Evolutionary conservation across 2,888 invertebrate species (phyloP).

Genomic region (Helobdella robusta): DNA sequence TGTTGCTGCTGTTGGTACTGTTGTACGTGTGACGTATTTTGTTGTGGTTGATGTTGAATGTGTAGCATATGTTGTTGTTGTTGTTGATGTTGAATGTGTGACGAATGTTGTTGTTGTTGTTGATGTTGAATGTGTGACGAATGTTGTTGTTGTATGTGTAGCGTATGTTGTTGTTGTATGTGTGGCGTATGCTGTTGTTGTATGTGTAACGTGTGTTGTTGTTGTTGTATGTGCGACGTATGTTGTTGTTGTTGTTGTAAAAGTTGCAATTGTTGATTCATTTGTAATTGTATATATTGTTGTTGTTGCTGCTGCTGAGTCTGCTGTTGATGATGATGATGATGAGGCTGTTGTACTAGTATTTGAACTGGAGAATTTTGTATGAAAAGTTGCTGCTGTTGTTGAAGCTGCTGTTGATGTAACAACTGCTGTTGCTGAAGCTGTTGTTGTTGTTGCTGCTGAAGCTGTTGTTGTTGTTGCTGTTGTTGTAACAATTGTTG

Average conservation of each 20-base stretch:
- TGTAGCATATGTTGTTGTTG: background rate
- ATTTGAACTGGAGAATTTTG: too few species aligned
- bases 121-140: too few species aligned
- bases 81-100: constrained; percentile 1
- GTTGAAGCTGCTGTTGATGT: too few species aligned
- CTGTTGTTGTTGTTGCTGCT: background rate
- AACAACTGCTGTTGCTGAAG: too few species aligned
- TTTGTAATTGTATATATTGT: too few species aligned
- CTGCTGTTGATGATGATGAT: too few species aligned
- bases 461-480: background rate
- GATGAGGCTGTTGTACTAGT: too few species aligned
- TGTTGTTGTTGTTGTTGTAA: background rate
- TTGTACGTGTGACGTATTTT: background rate
- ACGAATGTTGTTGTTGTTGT: background rate
- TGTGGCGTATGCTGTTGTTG: background rate
- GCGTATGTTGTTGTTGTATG: background rate
- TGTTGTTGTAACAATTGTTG: background rate
- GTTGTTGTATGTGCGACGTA: background rate
- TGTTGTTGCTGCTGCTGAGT: too few species aligned
- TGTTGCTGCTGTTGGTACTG: background rate
- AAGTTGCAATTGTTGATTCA: background rate
- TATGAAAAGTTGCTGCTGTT: too few species aligned
- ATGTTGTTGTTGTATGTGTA: background rate
- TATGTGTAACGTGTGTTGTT: background rate
- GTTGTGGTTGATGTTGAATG: too few species aligned